Conservation (phyloP, 2,113 vertebrate genomes). For the Rhabdornis inornatus region DNA sequence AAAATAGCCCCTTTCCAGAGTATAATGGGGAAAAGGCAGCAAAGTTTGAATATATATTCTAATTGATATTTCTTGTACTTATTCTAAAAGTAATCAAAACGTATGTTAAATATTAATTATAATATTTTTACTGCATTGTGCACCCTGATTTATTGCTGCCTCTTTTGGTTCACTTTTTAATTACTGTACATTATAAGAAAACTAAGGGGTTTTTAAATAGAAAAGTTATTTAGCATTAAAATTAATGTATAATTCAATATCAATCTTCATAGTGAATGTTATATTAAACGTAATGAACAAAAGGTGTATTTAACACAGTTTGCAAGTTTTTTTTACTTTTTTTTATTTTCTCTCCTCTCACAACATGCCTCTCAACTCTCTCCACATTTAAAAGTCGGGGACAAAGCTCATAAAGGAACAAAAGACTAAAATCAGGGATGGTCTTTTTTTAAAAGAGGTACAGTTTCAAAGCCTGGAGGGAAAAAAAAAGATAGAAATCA, state of each 20-base stretch:
- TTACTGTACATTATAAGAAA: conserved; percentile 77
- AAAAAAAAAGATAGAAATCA: conserved; percentile 80
- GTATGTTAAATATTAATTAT: conserved; percentile 85
- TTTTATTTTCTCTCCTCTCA: conserved; percentile 75
- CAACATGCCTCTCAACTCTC: conserved; percentile 79
- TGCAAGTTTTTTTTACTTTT: conserved; percentile 73
- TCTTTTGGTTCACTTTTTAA: conserved; percentile 80
- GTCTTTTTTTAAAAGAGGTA: conserved; percentile 79
- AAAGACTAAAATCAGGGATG: conserved; percentile 82
- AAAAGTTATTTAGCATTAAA: conserved; percentile 78
- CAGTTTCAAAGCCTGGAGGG: conserved; percentile 78
- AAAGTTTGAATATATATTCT: conserved; percentile 82
- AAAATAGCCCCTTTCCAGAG: conserved; percentile 76
- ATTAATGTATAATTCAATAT: conserved; percentile 77
- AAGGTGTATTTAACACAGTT: conserved; percentile 83
- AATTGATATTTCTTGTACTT: conserved; percentile 83
- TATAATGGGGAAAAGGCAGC: conserved; percentile 72
- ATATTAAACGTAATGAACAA: conserved; percentile 83
- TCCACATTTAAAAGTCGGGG: conserved; percentile 76
- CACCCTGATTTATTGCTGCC: conserved; percentile 79
- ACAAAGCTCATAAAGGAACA: conserved; percentile 85
- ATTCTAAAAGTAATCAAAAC: conserved; percentile 81
- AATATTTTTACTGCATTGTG: conserved; percentile 79
- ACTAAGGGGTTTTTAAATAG: conserved; percentile 72
- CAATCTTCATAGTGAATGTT: conserved; percentile 72